phyloP scores from a whole-genome alignment of 2,888 invertebrate species.

The Thysanoteuthis rhombus region DNA sequence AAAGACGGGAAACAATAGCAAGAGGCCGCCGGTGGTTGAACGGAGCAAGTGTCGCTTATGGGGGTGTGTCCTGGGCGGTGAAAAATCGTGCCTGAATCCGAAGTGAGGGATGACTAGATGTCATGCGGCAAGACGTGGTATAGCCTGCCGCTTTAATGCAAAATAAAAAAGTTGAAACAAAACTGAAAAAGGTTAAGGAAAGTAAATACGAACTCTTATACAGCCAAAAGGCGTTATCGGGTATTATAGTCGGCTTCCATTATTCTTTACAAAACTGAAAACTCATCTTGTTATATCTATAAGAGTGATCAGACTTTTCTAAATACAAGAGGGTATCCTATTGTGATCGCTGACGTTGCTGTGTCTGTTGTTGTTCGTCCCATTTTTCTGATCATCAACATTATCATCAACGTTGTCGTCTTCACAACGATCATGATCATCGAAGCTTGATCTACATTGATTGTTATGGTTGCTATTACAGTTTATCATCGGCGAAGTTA shows the following conservation, averaged over 20 bases:
- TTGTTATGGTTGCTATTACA: too few species aligned
- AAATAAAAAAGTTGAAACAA: neutral
- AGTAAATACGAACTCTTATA: neutral
- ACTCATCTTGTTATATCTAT: neutral
- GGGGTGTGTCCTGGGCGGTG: neutral
- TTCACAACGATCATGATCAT: too few species aligned
- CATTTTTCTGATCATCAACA: neutral
- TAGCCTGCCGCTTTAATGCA: neutral
- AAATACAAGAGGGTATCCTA: neutral
- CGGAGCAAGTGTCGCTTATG: neutral
- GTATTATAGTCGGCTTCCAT: neutral
- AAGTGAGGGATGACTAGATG: neutral
- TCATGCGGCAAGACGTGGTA: neutral
- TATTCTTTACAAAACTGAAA: neutral
- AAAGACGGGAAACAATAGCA: neutral
- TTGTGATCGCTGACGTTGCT: neutral
- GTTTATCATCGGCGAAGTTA: too few species aligned
- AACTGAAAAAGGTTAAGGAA: neutral
- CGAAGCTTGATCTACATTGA: too few species aligned
- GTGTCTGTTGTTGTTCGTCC: neutral
- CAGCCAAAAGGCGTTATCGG: neutral
- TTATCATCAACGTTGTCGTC: too few species aligned
- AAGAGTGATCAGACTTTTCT: neutral
- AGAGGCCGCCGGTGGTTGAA: neutral
- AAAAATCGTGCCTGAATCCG: conserved; percentile 12